phyloP scores from a whole-genome alignment of 2,888 invertebrate genomes.

The Lasioglossum zephyrum region DNA sequence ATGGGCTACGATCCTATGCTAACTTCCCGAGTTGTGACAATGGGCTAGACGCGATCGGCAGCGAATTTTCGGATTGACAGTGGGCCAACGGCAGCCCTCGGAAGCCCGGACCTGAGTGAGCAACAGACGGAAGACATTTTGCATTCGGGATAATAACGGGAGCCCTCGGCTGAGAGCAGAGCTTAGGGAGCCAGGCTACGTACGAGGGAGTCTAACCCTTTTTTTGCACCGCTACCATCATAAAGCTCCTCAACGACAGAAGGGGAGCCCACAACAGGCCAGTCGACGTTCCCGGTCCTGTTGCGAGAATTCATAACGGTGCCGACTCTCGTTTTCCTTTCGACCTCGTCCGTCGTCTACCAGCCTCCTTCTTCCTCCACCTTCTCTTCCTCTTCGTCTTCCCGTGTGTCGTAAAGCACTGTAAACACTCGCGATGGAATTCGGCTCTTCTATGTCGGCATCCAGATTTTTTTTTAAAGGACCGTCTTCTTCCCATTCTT shows the following conservation, averaged over 20 bases:
- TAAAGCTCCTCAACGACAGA: conserved; percentile 57
- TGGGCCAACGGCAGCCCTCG: conserved; percentile 57
- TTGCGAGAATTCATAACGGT: conserved; percentile 70
- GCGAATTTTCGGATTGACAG: neutral
- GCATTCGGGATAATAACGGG: conserved; percentile 77
- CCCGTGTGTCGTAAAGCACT: conserved; percentile 50
- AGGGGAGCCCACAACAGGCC: conserved; percentile 13
- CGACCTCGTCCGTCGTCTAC: conserved; percentile 29
- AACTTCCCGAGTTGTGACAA: neutral
- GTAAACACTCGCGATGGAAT: conserved; percentile 52
- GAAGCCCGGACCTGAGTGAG: conserved; percentile 74
- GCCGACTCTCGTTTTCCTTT: conserved; percentile 42
- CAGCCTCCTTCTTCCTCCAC: neutral
- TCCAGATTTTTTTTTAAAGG: neutral
- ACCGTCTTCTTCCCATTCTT: neutral
- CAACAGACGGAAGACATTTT: conserved; percentile 74
- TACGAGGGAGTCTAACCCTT: conserved; percentile 67
- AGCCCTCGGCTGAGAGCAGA: conserved; percentile 59
- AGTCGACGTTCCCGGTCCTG: conserved; percentile 25
- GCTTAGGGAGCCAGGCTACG: conserved; percentile 36
- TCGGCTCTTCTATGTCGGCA: conserved; percentile 36
- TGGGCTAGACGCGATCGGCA: neutral
- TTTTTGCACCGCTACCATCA: conserved; percentile 65
- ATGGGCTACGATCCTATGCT: neutral
- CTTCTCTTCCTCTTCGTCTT: conserved; percentile 1